Percentiles rank a stretch among this genome's conserved stretches.
Evolutionary conservation across 2,888 invertebrate genomes (phyloP).

Genomic region (Gonocerus acuteangulatus): DNA sequence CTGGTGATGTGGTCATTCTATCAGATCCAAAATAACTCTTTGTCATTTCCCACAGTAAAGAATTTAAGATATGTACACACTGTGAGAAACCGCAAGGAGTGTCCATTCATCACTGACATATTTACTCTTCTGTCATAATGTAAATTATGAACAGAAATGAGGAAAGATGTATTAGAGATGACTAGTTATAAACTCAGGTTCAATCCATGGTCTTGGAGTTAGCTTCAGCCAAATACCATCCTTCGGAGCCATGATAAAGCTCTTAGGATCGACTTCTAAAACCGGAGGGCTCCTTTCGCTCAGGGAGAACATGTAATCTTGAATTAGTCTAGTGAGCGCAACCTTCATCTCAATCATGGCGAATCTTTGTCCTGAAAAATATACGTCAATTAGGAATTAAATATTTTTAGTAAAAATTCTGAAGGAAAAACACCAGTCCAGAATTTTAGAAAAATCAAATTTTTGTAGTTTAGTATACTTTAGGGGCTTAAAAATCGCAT

Average conservation of each 20-base stretch:
- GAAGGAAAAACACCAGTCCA: neutral
- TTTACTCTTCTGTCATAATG: no score
- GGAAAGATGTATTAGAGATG: neutral
- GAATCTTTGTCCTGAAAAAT: constrained; percentile 48
- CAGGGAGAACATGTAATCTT: constrained; percentile 38
- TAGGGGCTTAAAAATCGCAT: no score
- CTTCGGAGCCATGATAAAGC: constrained; percentile 36
- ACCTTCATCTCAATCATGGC: constrained; percentile 51
- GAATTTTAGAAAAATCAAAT: neutral
- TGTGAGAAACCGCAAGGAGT: no score
- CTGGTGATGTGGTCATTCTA: no score
- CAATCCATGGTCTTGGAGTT: constrained; percentile 8
- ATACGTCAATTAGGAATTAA: no score
- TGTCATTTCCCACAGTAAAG: no score
- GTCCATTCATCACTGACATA: no score
- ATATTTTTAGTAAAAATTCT: neutral
- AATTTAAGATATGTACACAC: no score
- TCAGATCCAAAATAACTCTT: no score
- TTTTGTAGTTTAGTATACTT: no score
- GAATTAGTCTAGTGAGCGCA: constrained; percentile 47
- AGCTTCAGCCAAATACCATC: constrained; percentile 37
- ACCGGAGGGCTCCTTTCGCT: constrained; percentile 33
- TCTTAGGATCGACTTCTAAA: constrained; percentile 34
- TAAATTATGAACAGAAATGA: no score
- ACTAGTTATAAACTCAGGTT: neutral